A percentile compares a stretch with the other conserved stretches of the same genome.
phyloP scores from a whole-genome alignment of 2,888 invertebrate species.

The Hydraecia micacea region DNA sequence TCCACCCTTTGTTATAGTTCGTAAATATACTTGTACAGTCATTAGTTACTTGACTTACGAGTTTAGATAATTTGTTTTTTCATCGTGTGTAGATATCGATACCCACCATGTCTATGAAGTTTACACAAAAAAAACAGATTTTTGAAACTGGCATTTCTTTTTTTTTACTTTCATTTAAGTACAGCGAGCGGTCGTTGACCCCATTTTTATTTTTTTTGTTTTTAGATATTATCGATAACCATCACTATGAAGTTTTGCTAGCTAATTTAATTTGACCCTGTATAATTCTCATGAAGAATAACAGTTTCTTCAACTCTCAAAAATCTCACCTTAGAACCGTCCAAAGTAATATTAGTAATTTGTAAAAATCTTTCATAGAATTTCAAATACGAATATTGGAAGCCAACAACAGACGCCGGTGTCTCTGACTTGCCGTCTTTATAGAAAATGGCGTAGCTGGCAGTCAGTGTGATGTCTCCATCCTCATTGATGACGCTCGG shows the following conservation, averaged over 20 bases:
- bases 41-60: not conserved
- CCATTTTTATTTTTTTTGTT: not conserved
- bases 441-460: constrained; percentile 95
- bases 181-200: not conserved
- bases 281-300: not conserved
- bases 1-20: too few species aligned
- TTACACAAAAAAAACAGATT: not conserved
- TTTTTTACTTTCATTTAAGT: not conserved
- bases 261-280: not conserved
- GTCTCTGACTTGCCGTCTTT: constrained; percentile 94
- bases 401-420: constrained; percentile 97
- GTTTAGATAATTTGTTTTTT: not conserved
- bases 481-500: constrained; percentile 82
- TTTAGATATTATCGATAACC: not conserved
- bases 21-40: too few species aligned
- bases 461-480: constrained; percentile 93
- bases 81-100: not conserved
- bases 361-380: constrained; percentile 93
- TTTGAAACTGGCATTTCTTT: not conserved
- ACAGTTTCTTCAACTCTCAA: not conserved
- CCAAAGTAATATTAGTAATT: constrained; percentile 84
- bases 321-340: constrained; percentile 67
- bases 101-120: not conserved
- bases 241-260: not conserved
- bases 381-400: constrained; percentile 94